phyloP scores from a whole-genome alignment of 2,113 vertebrate genomes.

The Turdus rufiventris region DNA sequence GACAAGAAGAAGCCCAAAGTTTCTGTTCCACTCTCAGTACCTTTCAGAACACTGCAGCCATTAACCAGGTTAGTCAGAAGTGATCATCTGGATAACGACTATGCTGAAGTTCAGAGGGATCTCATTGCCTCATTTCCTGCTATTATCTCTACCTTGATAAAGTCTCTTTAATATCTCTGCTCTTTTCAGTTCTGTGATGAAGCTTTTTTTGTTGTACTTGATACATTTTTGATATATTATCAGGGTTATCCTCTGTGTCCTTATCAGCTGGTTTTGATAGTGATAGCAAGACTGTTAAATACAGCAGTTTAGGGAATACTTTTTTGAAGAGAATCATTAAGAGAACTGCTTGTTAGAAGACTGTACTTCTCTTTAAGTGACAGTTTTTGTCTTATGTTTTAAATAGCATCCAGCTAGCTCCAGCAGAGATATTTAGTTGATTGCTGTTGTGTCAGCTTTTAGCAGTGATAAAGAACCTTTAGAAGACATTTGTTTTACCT shows the following conservation, averaged over 20 bases:
- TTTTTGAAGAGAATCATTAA: background rate
- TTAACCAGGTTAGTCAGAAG: background rate
- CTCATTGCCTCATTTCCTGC: background rate
- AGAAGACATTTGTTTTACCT: background rate
- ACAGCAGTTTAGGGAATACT: background rate
- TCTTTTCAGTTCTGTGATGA: fast-evolving
- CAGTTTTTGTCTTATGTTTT: background rate
- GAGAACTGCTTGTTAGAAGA: background rate
- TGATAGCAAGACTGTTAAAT: background rate
- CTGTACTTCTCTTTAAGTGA: background rate
- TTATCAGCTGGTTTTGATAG: background rate
- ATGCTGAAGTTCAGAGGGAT: background rate
- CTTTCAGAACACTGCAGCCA: background rate
- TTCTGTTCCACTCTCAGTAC: background rate
- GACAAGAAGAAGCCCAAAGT: background rate
- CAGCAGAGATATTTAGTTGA: background rate
- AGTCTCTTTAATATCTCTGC: background rate
- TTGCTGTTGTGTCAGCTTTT: background rate
- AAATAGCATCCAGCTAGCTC: background rate
- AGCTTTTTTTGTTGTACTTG: background rate
- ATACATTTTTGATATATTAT: background rate
- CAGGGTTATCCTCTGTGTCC: background rate
- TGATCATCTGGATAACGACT: background rate
- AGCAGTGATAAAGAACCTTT: background rate
- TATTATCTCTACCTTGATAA: background rate